These are phyloP conservation scores for Eleutherodactylus coqui DNA, from an alignment of 2,797 vertebrate species.

Conservation along the genomic window DNA sequence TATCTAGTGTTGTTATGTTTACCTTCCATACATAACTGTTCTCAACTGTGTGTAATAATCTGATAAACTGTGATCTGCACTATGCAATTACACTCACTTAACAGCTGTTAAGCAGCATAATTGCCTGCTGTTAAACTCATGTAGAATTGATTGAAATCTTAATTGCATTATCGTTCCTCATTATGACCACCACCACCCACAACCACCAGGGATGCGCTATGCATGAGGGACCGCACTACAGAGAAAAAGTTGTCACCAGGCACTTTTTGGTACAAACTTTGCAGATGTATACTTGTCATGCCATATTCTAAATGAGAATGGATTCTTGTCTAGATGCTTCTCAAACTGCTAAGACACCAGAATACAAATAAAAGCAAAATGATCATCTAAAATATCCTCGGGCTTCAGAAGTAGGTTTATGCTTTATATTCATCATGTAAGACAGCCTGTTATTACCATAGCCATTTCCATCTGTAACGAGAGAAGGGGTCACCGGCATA, in stretches of 20 bases:
- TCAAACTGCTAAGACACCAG: background rate
- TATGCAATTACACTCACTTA: slow-evolving; percentile 64
- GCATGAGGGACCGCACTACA: slow-evolving; percentile 45
- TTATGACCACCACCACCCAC: slow-evolving; percentile 62
- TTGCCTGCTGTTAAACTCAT: slow-evolving; percentile 65
- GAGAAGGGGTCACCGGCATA: background rate
- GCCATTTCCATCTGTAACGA: background rate
- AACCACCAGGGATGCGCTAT: slow-evolving; percentile 61
- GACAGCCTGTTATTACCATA: slow-evolving; percentile 12
- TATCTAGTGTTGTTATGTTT: slow-evolving; percentile 57
- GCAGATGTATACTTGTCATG: slow-evolving; percentile 11
- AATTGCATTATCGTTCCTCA: slow-evolving; percentile 64
- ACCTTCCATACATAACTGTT: slow-evolving; percentile 57
- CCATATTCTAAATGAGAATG: slow-evolving; percentile 27
- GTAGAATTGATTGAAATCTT: slow-evolving; percentile 65
- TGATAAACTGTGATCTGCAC: slow-evolving; percentile 64
- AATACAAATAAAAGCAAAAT: slow-evolving; percentile 1
- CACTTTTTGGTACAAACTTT: slow-evolving; percentile 40
- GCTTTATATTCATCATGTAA: slow-evolving; percentile 15
- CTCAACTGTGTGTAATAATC: slow-evolving; percentile 63
- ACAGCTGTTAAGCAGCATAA: slow-evolving; percentile 64
- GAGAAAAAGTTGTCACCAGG: slow-evolving; percentile 33
- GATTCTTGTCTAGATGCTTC: background rate
- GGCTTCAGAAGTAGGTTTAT: background rate
- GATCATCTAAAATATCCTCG: background rate